Percentiles rank a stretch among this genome's conserved stretches.
These are phyloP conservation scores for Leptopilina drosophilae DNA, from an alignment of 2,888 invertebrate genomes.

Conservation along the genomic window DNA sequence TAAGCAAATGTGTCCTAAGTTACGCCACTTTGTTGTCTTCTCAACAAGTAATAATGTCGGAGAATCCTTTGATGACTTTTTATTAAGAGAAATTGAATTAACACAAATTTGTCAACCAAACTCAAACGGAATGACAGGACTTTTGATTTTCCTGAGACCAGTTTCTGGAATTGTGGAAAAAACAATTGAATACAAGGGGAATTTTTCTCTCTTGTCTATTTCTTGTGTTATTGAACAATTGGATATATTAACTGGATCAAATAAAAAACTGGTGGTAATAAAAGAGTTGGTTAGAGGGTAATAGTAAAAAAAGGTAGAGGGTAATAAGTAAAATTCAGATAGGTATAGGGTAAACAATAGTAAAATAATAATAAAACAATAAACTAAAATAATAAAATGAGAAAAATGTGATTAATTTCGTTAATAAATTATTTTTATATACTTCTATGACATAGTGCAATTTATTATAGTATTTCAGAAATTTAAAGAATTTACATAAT, in stretches of 20 bases:
- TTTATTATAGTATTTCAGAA: too few relatives aligned
- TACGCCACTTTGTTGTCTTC: conserved; percentile 52
- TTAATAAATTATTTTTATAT: too few relatives aligned
- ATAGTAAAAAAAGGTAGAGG: too few relatives aligned
- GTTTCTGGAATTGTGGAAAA: not conserved
- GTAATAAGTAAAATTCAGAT: too few relatives aligned
- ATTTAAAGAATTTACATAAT: too few relatives aligned
- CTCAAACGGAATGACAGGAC: conserved; percentile 21
- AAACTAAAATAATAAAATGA: too few relatives aligned
- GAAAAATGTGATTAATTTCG: too few relatives aligned
- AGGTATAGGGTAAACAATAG: too few relatives aligned
- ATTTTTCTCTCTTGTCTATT: not conserved
- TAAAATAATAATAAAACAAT: too few relatives aligned
- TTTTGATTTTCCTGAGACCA: conserved; percentile 24
- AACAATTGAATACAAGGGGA: not conserved
- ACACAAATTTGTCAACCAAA: conserved; percentile 39
- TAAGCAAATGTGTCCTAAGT: conserved; percentile 36
- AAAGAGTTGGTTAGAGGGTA: too few relatives aligned
- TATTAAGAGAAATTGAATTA: not conserved
- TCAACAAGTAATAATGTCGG: conserved; percentile 2
- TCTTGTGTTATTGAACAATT: not conserved
- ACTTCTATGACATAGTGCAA: too few relatives aligned
- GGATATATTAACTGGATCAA: conserved; percentile 16
- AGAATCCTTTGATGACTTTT: not conserved
- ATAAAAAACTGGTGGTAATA: too few relatives aligned